phyloP scores from a whole-genome alignment of 1,140 invertebrate genomes.

The Atta cephalotes region DNA sequence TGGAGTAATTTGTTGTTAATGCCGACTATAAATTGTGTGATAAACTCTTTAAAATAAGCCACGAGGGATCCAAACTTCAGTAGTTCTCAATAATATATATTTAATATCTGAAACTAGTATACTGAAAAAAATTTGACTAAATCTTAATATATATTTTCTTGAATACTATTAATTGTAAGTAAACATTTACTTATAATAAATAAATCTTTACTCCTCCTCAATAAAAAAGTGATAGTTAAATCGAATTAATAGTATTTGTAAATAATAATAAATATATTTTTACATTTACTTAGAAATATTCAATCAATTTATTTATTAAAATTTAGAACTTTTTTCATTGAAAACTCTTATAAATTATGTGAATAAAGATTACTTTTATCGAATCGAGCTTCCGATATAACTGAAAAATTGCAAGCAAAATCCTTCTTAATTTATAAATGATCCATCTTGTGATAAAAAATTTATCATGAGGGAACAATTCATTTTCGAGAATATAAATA shows the following conservation, averaged over 20 bases:
- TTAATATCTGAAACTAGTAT: not conserved
- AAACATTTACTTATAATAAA: too few species aligned
- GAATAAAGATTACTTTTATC: not conserved
- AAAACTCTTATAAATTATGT: not conserved
- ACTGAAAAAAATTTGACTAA: too few species aligned
- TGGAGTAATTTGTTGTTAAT: conserved; percentile 55
- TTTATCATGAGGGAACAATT: not conserved
- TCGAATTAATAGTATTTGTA: too few species aligned
- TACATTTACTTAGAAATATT: too few species aligned
- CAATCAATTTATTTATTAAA: too few species aligned
- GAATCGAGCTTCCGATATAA: not conserved
- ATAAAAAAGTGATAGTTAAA: too few species aligned
- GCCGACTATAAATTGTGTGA: conserved; percentile 50
- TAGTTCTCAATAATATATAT: not conserved
- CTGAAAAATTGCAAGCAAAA: not conserved
- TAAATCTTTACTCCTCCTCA: too few species aligned
- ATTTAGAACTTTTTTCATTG: too few species aligned
- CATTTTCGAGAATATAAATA: not conserved
- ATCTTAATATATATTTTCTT: too few species aligned
- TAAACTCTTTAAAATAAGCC: conserved; percentile 26
- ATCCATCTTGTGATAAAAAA: not conserved
- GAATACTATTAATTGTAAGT: too few species aligned
- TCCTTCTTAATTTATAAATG: not conserved
- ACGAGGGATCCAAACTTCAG: not conserved
- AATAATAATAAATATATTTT: too few species aligned